phyloP scores from a whole-genome alignment of 2,888 invertebrate genomes.

The Limnephilus marmoratus region DNA sequence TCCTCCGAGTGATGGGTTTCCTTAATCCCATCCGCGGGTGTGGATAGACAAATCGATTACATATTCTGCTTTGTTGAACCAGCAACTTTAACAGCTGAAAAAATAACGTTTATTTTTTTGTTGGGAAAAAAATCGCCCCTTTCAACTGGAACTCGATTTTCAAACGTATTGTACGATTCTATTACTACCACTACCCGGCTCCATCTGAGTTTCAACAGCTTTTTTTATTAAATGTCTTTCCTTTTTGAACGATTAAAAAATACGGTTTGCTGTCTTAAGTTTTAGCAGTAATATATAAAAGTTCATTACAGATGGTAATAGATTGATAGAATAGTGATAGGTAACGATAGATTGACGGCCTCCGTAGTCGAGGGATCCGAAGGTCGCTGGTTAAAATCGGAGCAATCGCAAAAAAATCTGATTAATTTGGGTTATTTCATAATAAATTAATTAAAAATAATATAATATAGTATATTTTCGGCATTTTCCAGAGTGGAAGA shows the following conservation, averaged over 20 bases:
- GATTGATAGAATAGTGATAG: too few species aligned
- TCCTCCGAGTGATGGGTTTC: constrained; percentile 35
- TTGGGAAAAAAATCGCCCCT: background rate
- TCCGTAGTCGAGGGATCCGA: too few species aligned
- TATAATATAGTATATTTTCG: too few species aligned
- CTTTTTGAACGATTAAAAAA: background rate
- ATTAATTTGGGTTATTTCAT: too few species aligned
- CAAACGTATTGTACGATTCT: background rate
- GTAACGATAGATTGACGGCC: too few species aligned
- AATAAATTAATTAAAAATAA: too few species aligned
- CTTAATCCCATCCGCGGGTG: background rate
- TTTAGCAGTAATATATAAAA: too few species aligned
- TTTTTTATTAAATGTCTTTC: background rate
- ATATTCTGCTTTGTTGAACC: constrained; percentile 28
- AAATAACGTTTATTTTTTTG: background rate
- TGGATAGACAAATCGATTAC: constrained; percentile 42
- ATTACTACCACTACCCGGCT: background rate
- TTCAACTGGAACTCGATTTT: background rate
- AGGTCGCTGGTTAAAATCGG: too few species aligned
- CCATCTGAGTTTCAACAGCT: background rate
- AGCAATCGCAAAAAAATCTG: too few species aligned
- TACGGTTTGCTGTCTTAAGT: too few species aligned
- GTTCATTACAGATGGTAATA: too few species aligned
- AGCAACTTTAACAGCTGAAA: background rate
- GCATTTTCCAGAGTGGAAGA: too few species aligned